Percentiles rank a stretch among this genome's conserved stretches.
Evolutionary conservation across 2,113 vertebrate species (phyloP).

Genomic region (Pomatorhinus ruficollis): DNA sequence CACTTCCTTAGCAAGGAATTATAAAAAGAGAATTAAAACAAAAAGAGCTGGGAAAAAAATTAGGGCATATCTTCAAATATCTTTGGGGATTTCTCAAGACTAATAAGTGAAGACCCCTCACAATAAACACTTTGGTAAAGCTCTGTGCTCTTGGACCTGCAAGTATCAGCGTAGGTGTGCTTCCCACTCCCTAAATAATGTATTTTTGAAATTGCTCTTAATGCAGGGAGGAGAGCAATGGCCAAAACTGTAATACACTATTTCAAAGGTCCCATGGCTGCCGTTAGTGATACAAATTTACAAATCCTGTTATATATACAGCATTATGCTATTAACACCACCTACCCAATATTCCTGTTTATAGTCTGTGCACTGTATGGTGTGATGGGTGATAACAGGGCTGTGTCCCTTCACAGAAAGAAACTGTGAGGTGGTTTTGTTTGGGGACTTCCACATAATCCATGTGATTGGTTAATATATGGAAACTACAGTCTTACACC

Average conservation of each 20-base stretch:
- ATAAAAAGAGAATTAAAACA: neutral
- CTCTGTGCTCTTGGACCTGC: neutral
- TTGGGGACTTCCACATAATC: neutral
- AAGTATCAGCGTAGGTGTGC: accelerated
- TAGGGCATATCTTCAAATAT: neutral
- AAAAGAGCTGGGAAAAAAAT: neutral
- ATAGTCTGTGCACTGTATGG: neutral
- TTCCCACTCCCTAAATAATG: neutral
- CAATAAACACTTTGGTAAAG: neutral
- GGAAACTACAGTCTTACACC: neutral
- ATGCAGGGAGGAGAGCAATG: neutral
- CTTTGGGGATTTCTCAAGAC: neutral
- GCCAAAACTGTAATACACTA: neutral
- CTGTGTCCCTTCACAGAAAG: neutral
- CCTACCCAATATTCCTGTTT: neutral
- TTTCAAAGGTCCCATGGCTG: neutral
- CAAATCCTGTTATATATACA: neutral
- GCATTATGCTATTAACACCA: neutral
- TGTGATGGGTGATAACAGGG: neutral
- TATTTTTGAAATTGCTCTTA: neutral
- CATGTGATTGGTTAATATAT: neutral
- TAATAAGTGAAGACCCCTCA: neutral
- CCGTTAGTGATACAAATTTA: neutral
- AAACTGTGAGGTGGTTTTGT: too few relatives aligned
- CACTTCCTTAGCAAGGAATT: neutral